These are phyloP conservation scores for Leptonema lineaticorne DNA, from an alignment of 1,140 invertebrate genomes.

Conservation along the genomic window DNA sequence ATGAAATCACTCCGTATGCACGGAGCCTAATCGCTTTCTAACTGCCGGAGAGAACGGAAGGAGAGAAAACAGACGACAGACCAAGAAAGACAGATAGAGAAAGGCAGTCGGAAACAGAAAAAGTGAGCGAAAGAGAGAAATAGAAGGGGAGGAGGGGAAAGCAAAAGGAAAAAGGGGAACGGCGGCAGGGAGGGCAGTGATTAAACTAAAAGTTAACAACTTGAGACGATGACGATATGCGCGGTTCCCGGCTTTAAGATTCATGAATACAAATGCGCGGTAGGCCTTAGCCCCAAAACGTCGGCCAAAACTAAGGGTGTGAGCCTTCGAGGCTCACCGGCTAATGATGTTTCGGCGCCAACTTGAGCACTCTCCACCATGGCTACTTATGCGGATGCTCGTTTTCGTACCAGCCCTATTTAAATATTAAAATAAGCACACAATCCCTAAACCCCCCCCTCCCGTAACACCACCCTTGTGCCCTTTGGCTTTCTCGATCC, in stretches of 20 bases:
- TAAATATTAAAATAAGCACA: slow-evolving; percentile 34
- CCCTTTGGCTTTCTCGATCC: too few species aligned
- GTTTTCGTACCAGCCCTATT: slow-evolving; percentile 20
- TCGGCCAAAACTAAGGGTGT: background rate
- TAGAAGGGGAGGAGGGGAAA: too few species aligned
- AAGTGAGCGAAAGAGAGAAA: too few species aligned
- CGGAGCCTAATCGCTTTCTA: slow-evolving; percentile 10
- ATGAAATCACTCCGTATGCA: too few species aligned
- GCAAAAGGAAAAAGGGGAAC: too few species aligned
- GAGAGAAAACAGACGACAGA: too few species aligned
- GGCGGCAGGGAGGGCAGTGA: slow-evolving; percentile 21
- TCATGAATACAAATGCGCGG: slow-evolving; percentile 40
- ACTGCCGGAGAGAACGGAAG: too few species aligned
- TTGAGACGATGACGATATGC: slow-evolving; percentile 24
- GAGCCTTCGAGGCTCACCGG: slow-evolving; percentile 12
- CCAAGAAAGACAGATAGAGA: too few species aligned
- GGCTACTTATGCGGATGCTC: slow-evolving; percentile 22
- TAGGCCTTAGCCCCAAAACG: background rate
- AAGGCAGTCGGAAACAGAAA: too few species aligned
- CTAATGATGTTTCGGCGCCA: slow-evolving; percentile 29
- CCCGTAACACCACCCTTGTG: too few species aligned
- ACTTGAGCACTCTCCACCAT: slow-evolving; percentile 26
- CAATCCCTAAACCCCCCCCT: too few species aligned
- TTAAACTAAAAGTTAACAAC: slow-evolving; percentile 36
- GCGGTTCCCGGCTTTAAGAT: slow-evolving; percentile 32